Conservation (phyloP, 2,888 invertebrate genomes). For the Galerucella calmariensis region DNA sequence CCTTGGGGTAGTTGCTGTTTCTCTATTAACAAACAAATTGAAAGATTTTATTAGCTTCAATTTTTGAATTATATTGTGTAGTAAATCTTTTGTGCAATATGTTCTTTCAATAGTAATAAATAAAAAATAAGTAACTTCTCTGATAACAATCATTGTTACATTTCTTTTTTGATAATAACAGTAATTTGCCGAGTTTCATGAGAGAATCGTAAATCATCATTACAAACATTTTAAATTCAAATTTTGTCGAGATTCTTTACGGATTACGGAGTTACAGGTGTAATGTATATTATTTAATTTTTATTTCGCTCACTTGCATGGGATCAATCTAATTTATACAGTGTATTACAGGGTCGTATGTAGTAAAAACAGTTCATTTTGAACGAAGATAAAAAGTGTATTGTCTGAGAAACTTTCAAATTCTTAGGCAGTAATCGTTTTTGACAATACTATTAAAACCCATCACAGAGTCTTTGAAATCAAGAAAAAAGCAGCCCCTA, state of each 20-base stretch:
- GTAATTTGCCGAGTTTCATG: constrained; percentile 27
- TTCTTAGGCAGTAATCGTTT: no score
- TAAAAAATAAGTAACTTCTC: constrained; percentile 39
- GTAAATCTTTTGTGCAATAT: neutral
- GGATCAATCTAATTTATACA: constrained; percentile 34
- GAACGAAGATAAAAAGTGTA: no score
- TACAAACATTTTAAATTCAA: constrained; percentile 38
- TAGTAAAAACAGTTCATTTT: neutral
- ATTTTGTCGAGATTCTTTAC: constrained; percentile 32
- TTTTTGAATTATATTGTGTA: neutral
- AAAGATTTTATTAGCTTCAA: no score
- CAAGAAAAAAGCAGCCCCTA: no score
- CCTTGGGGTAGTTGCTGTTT: no score
- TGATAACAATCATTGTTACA: constrained; percentile 29
- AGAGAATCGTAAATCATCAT: constrained; percentile 27
- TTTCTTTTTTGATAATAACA: constrained; percentile 33
- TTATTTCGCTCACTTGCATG: constrained; percentile 35
- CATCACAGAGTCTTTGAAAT: no score
- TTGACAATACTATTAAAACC: no score
- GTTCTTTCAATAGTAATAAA: neutral
- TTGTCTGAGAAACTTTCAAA: no score
- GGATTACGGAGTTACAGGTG: constrained; percentile 32
- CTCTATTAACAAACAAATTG: no score
- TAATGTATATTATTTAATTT: constrained; percentile 41
- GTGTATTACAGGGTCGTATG: constrained; percentile 10